phyloP scores from a whole-genome alignment of 2,888 invertebrate genomes.

The Sturmia bella region DNA sequence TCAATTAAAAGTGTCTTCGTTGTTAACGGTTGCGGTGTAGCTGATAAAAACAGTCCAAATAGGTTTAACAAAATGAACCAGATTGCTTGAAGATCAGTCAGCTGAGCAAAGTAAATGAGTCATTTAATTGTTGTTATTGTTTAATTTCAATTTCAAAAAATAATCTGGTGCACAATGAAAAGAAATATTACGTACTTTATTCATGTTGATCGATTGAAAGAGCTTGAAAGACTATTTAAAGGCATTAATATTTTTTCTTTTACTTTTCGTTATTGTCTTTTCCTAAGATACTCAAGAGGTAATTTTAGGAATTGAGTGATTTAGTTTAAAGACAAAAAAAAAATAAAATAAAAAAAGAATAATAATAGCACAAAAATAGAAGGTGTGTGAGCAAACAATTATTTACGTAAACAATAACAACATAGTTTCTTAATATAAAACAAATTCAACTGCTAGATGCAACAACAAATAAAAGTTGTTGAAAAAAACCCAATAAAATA shows the following conservation, averaged over 20 bases:
- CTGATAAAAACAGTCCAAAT: conserved; percentile 3
- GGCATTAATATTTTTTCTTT: conserved; percentile 43
- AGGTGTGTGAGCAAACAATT: conserved; percentile 66
- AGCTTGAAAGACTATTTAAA: conserved; percentile 57
- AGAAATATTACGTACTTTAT: conserved; percentile 50
- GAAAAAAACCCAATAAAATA: conserved; percentile 31
- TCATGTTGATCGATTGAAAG: conserved; percentile 66
- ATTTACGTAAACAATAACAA: conserved; percentile 65
- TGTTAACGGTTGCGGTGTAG: conserved; percentile 46
- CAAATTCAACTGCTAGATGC: conserved; percentile 22
- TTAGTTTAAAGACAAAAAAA: conserved; percentile 50
- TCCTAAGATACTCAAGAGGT: conserved; percentile 60
- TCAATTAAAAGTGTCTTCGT: conserved; percentile 74
- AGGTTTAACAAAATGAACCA: conserved; percentile 39
- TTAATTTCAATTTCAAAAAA: not conserved
- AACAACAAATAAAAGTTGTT: conserved; percentile 36
- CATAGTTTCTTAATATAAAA: conserved; percentile 8
- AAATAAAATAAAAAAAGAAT: conserved; percentile 26
- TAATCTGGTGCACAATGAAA: not conserved
- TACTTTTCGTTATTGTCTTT: conserved; percentile 29
- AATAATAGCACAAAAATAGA: conserved; percentile 45
- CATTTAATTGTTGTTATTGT: conserved; percentile 5
- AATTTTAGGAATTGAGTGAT: conserved; percentile 65
- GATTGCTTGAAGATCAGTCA: not conserved
- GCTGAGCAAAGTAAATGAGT: conserved; percentile 18